Percentiles rank a stretch among this genome's conserved stretches.
Evolutionary conservation across 2,797 vertebrate genomes (phyloP).

Genomic region (Tragelaphus eurycerus): DNA sequence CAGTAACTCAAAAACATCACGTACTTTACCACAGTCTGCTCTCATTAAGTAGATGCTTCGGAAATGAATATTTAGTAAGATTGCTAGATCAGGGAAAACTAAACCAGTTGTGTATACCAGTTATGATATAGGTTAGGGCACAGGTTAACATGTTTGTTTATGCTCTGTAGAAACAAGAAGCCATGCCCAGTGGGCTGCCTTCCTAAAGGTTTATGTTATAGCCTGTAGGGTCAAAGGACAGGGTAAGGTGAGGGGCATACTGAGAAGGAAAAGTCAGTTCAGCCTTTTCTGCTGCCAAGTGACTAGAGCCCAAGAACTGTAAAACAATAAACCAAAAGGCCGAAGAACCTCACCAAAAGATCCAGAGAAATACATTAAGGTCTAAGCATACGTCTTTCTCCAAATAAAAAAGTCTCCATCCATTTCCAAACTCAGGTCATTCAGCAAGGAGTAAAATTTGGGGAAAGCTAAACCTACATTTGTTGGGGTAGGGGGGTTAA

Average conservation of each 20-base stretch:
- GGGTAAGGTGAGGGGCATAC: too few relatives aligned
- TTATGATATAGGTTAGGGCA: background rate
- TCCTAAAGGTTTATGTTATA: background rate
- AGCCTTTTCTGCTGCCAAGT: background rate
- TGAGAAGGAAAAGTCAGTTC: background rate
- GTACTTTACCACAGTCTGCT: background rate
- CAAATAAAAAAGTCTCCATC: background rate
- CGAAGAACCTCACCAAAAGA: background rate
- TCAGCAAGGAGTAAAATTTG: background rate
- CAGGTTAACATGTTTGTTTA: background rate
- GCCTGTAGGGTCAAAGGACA: background rate
- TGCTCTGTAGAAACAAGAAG: background rate
- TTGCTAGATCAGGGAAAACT: background rate
- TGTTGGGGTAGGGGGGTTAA: background rate
- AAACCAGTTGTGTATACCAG: background rate
- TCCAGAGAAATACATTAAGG: background rate
- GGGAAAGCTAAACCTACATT: background rate
- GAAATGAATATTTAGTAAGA: background rate
- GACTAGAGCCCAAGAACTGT: background rate
- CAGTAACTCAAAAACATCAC: background rate
- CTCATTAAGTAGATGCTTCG: constrained; percentile 3
- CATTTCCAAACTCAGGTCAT: background rate
- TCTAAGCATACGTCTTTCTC: background rate
- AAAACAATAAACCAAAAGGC: background rate
- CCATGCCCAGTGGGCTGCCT: background rate